Percentiles rank a stretch among this genome's conserved stretches.
phyloP scores from a whole-genome alignment of 2,888 invertebrate species.

The Sminthurides aquaticus region DNA sequence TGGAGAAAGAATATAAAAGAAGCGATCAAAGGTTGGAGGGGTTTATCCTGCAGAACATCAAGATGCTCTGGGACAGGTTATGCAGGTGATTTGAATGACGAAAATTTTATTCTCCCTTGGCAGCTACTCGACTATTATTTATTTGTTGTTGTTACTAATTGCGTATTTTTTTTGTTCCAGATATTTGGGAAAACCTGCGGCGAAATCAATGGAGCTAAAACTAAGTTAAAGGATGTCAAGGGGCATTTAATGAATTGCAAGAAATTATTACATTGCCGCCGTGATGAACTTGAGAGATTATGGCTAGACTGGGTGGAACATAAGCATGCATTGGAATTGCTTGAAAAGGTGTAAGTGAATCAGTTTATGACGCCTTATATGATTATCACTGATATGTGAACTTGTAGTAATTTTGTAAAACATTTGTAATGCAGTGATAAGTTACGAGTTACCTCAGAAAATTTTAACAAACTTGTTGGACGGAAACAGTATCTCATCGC shows the following conservation, averaged over 20 bases:
- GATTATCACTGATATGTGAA: not conserved
- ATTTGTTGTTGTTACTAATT: not conserved
- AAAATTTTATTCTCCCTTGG: no score
- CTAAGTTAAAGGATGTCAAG: conserved; percentile 68
- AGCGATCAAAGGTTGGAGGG: conserved; percentile 84
- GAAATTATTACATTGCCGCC: conserved; percentile 73
- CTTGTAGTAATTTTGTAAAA: not conserved
- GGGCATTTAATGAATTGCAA: conserved; percentile 77
- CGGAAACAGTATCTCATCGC: conserved; percentile 77
- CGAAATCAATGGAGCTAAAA: conserved; percentile 66
- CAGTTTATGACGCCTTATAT: conserved; percentile 59
- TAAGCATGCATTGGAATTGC: conserved; percentile 75
- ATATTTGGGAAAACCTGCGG: conserved; percentile 69
- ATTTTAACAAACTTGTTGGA: conserved; percentile 58
- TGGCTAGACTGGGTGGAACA: conserved; percentile 97
- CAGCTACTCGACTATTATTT: no score
- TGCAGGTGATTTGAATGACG: conserved; percentile 54
- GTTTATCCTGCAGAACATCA: conserved; percentile 79
- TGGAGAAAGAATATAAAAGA: conserved; percentile 86
- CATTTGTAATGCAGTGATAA: conserved; percentile 62
- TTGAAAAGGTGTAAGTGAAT: conserved; percentile 87
- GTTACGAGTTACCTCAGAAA: conserved; percentile 64
- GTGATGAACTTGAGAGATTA: conserved; percentile 84
- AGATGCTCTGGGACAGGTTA: conserved; percentile 74
- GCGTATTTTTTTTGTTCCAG: conserved; percentile 47